phyloP scores from a whole-genome alignment of 2,888 invertebrate genomes.

The Dorcus hopei region DNA sequence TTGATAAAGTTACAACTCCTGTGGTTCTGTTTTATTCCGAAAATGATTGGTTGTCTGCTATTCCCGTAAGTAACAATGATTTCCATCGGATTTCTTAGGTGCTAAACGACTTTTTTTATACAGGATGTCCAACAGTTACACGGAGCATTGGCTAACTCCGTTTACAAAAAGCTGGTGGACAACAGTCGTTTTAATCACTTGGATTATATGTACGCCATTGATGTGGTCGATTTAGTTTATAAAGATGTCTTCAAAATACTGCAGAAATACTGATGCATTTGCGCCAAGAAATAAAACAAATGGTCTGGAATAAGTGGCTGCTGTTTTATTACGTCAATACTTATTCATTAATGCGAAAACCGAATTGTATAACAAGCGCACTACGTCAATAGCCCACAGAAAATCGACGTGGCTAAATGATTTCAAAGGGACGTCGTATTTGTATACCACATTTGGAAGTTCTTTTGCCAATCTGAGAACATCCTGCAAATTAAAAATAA shows the following conservation, averaged over 20 bases:
- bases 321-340: too few relatives aligned
- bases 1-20: slow-evolving; percentile 37
- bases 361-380: slow-evolving; percentile 55
- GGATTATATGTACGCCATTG: slow-evolving; percentile 23
- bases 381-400: slow-evolving; percentile 61
- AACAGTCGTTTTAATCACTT: slow-evolving; percentile 23
- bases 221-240: slow-evolving; percentile 18
- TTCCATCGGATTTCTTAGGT: slow-evolving; percentile 33
- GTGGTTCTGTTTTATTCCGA: slow-evolving; percentile 50
- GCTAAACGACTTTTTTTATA: slow-evolving; percentile 9
- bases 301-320: too few relatives aligned
- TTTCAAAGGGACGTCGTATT: slow-evolving; percentile 54
- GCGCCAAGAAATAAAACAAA: too few relatives aligned
- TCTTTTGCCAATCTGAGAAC: slow-evolving; percentile 53
- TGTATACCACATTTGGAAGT: slow-evolving; percentile 55
- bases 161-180: slow-evolving; percentile 9
- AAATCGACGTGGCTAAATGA: slow-evolving; percentile 68
- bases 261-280: neutral
- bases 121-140: slow-evolving; percentile 12
- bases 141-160: slow-evolving; percentile 4
- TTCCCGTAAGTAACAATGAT: slow-evolving; percentile 42
- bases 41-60: slow-evolving; percentile 53
- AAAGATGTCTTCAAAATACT: slow-evolving; percentile 1
- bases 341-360: slow-evolving; percentile 40
- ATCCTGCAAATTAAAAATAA: slow-evolving; percentile 47